A percentile compares a stretch with the other conserved stretches of the same genome.
Evolutionary conservation across 1,140 invertebrate species (phyloP).

Genomic region (Trissolcus basalis): DNA sequence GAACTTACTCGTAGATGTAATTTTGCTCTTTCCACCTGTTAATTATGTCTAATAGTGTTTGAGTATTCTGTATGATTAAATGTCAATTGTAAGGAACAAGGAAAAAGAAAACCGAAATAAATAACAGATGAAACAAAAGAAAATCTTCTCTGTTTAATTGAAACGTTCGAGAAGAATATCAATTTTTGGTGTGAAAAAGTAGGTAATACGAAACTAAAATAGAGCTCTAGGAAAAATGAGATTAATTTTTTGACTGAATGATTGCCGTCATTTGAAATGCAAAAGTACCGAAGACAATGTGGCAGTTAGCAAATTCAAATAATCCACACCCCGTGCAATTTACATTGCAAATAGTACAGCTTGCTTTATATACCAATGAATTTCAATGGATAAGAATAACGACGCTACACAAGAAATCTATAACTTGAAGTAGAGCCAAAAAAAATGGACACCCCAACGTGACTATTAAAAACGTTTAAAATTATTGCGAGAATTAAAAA

Average conservation of each 20-base stretch:
- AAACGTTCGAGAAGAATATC: too few relatives aligned
- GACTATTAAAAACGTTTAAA: neutral
- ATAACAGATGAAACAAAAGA: too few relatives aligned
- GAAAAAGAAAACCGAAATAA: too few relatives aligned
- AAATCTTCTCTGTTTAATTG: too few relatives aligned
- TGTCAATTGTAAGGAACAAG: too few relatives aligned
- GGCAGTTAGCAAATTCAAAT: constrained; percentile 22
- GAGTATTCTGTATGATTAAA: too few relatives aligned
- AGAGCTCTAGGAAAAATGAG: too few relatives aligned
- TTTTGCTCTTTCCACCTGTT: too few relatives aligned
- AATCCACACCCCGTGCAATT: constrained; percentile 25
- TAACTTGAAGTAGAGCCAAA: constrained; percentile 4
- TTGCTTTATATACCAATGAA: constrained; percentile 28
- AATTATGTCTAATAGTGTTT: too few relatives aligned
- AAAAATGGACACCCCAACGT: neutral
- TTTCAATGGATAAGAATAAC: constrained; percentile 29
- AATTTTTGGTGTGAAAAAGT: too few relatives aligned
- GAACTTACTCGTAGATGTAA: too few relatives aligned
- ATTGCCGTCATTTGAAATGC: constrained; percentile 32
- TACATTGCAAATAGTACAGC: constrained; percentile 43
- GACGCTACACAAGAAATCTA: constrained; percentile 21
- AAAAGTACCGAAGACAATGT: constrained; percentile 28
- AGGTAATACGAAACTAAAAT: neutral
- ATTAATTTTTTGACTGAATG: constrained; percentile 2
- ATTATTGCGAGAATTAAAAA: too few relatives aligned